Evolutionary conservation across 2,888 invertebrate genomes (phyloP), one percentile per base, ranked within the genome.

Genomic region (Eupithecia pulchellata): DNA sequence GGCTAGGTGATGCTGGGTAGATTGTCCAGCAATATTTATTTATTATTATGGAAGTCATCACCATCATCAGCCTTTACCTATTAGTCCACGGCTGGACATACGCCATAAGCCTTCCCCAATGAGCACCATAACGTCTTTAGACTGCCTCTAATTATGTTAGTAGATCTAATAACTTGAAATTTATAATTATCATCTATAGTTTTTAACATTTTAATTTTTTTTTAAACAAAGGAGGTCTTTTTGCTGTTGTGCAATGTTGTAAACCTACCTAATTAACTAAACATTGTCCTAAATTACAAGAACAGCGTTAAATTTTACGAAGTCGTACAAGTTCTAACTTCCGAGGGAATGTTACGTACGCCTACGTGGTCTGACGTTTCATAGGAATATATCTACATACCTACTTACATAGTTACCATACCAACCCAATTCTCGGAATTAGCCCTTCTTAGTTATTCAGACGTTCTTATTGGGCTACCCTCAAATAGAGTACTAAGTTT

Each of bases 391-490:
- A 34, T 61, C 34, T 30, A 34, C 32, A 11, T 60, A 60, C 32
- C 60, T 60, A 61, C 32, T 34, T 61, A 34, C 34, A 30, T 29
- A 58, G 58, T 58, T 32, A 58, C 17, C n/a, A n/a, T 32, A 30
- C 58, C 58, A 30, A 30, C 58, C n/a, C 11, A 29, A n/a, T n/a
- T 32, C 9, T 60, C n/a, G 4, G 60, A 34, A 34, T 25, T 4
- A 60, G 20, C n/a, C 60, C 60, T 60, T 34, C 60, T 60, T 30
- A 60, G 34, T 60, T 34, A 60, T 60, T 32, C 60, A 60, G 36
- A 36, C 34, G 32, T 29, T 29, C 57, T 30, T 60, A 17, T n/a
- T 14, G 25, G 25, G 32, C 17, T 30, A 25, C 6, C n/a, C n/a
- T n/a, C n/a, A n/a, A n/a, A n/a, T 57, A n/a, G 6, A 42, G n/a